phyloP scores from a whole-genome alignment of 1,140 invertebrate species.

The Homarus americanus region DNA sequence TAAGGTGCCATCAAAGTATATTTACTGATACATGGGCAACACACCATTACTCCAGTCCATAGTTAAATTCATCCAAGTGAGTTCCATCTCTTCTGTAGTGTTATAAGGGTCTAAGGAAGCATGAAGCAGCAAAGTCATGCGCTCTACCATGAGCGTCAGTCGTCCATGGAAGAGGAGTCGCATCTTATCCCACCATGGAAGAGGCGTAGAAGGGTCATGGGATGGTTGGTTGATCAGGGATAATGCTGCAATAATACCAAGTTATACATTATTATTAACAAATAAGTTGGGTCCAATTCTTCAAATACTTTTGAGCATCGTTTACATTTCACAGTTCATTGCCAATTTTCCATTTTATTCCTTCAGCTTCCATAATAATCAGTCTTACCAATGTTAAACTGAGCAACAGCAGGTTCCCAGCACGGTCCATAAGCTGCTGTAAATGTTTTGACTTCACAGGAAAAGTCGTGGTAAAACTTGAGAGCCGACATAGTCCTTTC shows the following conservation, averaged over 20 bases:
- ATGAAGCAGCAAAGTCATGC: slow-evolving; percentile 92
- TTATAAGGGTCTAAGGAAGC: slow-evolving; percentile 98
- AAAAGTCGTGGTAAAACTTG: slow-evolving; percentile 99
- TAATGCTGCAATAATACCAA: slow-evolving; percentile 64
- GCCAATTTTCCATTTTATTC: neutral
- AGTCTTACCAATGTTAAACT: slow-evolving; percentile 90
- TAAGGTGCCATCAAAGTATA: too few relatives aligned
- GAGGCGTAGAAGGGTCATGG: slow-evolving; percentile 93
- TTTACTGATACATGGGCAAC: neutral
- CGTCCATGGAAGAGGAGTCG: slow-evolving; percentile 94
- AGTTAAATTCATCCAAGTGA: slow-evolving; percentile 93
- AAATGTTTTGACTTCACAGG: slow-evolving; percentile 92
- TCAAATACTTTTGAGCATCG: neutral
- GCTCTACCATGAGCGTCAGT: slow-evolving; percentile 88
- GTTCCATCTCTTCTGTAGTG: slow-evolving; percentile 98
- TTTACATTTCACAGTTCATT: neutral
- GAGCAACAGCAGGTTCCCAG: slow-evolving; percentile 98
- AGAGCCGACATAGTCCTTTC: slow-evolving; percentile 92
- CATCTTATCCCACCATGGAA: slow-evolving; percentile 99
- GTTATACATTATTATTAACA: too few relatives aligned
- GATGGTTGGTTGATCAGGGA: slow-evolving; percentile 82
- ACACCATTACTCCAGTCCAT: slow-evolving; percentile 97
- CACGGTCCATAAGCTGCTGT: slow-evolving; percentile 97
- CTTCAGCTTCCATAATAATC: neutral
- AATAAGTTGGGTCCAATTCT: too few relatives aligned